Evolutionary conservation across 2,113 vertebrate genomes (phyloP), one percentile per base, ranked within the genome.

Genomic region (Hystrix brachyura): DNA sequence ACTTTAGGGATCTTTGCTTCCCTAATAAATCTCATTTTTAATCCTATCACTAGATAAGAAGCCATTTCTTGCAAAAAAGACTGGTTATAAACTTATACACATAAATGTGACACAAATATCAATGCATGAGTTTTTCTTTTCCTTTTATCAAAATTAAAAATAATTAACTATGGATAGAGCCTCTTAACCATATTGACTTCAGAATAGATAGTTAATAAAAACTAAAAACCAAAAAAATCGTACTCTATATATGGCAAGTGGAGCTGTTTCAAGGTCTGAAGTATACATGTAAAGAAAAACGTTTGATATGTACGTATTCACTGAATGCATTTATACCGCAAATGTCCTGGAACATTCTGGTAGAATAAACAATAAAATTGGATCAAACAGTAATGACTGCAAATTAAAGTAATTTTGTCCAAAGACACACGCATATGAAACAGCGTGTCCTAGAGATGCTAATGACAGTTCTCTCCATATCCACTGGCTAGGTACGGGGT

Each of bases 141-240:
- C 76, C 25, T 87, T 92, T 67, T 29, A 71, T 85, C 34, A 92
- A 94, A 94, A 86, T 78, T 81, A 74, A 97, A 84, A 87, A 62
- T 87, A 94, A 90, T 62, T 90, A 80, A 59, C 27, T 92, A 55
- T 71, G 9, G 21, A 23, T 92, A 60, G 48, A 86, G 34, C 6
- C 34, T 78, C 74, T 29, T 87, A 80, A 13, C 3, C 7, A 57
- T 67, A 76, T 43, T 92, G 69, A 46, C 18, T 81, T 64, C 9
- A 72, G 48, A 86, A 79, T 17, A 7, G 62, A 43, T 1, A 57
- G 14, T 87, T 64, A 59, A 21, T 46, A 82, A 69, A 53, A 64
- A 51, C 9, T 23, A 46, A 64, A 87, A 60, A 14, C 29, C 6
- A 65, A 76, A 38, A 71, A 19, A 5, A 10, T 90, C 32, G 84